phyloP scores from a whole-genome alignment of 2,113 vertebrate species.

The Etheostoma spectabile region DNA sequence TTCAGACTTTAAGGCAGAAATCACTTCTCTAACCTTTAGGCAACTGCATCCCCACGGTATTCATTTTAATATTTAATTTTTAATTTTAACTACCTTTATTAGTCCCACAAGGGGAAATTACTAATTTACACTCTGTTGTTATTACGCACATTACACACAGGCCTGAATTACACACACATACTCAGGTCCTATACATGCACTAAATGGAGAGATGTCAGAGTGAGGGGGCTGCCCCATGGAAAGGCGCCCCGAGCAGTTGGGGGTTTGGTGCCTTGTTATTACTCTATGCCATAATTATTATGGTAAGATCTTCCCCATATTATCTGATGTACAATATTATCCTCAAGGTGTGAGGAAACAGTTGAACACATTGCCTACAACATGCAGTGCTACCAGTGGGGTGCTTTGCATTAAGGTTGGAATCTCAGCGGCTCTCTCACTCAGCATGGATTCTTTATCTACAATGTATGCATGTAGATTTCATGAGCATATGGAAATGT shows the following conservation, averaged over 20 bases:
- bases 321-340: conserved; percentile 20
- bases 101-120: no score
- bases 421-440: conserved; percentile 24
- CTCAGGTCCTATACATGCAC: no score
- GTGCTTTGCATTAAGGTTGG: conserved; percentile 35
- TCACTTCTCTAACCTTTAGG: conserved; percentile 27
- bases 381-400: conserved; percentile 40
- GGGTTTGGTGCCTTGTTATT: no score
- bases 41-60: not conserved
- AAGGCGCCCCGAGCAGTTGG: no score
- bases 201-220: no score
- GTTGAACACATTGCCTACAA: not conserved
- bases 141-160: no score
- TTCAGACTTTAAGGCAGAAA: not conserved
- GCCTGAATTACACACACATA: no score
- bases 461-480: conserved; percentile 48
- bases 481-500: conserved; percentile 49
- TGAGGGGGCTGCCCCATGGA: no score
- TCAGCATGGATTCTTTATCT: conserved; percentile 21
- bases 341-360: conserved; percentile 17
- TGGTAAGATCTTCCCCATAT: not conserved
- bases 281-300: not conserved
- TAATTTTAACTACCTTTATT: no score
- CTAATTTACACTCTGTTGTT: no score
- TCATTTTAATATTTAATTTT: no score